phyloP scores from a whole-genome alignment of 2,888 invertebrate genomes.

The Epicampocera succincta region DNA sequence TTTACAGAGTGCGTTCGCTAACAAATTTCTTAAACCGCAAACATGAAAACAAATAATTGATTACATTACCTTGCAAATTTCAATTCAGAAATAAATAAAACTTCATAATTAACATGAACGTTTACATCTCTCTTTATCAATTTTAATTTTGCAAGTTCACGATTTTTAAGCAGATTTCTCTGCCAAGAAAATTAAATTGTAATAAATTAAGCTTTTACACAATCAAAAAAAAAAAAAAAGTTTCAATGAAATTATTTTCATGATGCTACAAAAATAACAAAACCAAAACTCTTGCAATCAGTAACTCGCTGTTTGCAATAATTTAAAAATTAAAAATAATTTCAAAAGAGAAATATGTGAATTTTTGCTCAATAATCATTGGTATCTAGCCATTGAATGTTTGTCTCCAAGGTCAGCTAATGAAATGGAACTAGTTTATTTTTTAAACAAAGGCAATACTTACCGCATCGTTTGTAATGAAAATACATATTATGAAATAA shows the following conservation, averaged over 20 bases:
- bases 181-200: background rate
- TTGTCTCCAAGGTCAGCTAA: slow-evolving; percentile 61
- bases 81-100: no score
- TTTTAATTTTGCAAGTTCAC: background rate
- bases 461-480: slow-evolving; percentile 26
- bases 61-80: background rate
- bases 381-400: slow-evolving; percentile 40
- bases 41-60: background rate
- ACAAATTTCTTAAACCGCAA: no score
- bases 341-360: slow-evolving; percentile 26
- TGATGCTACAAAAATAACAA: no score
- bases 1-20: no score
- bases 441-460: background rate
- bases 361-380: slow-evolving; percentile 38
- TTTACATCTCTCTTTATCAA: no score
- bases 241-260: no score
- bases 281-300: background rate
- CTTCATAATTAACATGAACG: no score
- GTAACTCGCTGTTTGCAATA: slow-evolving; percentile 43
- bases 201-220: no score
- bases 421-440: slow-evolving; percentile 60
- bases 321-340: slow-evolving; percentile 9
- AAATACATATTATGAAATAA: background rate
- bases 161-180: no score
- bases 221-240: no score